Evolutionary conservation across 2,113 vertebrate species (phyloP).

Genomic region (Herpetotheres cachinnans): DNA sequence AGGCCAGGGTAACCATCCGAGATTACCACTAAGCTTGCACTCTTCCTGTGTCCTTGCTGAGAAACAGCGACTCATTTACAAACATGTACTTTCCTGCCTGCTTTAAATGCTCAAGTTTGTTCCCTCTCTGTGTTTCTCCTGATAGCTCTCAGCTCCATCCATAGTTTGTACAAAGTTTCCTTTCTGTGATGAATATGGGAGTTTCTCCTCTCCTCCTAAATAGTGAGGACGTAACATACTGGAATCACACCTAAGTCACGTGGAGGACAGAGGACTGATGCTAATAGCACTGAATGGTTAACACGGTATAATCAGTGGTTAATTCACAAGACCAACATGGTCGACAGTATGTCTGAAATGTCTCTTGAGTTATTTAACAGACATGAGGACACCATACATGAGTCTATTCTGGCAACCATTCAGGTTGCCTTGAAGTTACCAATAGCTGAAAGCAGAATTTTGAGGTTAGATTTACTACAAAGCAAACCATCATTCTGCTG

Average conservation of each 20-base stretch:
- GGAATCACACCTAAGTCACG: not conserved
- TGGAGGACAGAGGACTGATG: not conserved
- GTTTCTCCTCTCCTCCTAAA: not conserved
- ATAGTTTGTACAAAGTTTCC: not conserved
- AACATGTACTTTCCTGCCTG: not conserved
- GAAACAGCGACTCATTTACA: not conserved
- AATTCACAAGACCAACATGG: not conserved
- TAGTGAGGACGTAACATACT: not conserved
- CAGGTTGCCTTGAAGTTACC: slow-evolving; percentile 11
- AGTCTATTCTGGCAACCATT: not conserved
- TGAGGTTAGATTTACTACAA: slow-evolving; percentile 46
- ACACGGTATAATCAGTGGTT: fast-evolving
- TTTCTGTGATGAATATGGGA: not conserved
- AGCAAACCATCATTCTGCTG: not conserved
- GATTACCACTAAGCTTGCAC: not conserved
- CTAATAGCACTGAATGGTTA: not conserved
- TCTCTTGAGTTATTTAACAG: not conserved
- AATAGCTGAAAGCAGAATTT: slow-evolving; percentile 3
- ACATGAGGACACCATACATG: not conserved
- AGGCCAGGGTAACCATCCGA: not conserved
- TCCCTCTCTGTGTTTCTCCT: not conserved
- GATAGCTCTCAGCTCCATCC: not conserved
- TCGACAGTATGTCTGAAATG: not conserved
- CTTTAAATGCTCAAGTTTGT: not conserved
- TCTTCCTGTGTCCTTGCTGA: not conserved